These are phyloP conservation scores for Chaunax sp. DNA, from an alignment of 2,797 vertebrate genomes.

Conservation along the genomic window DNA sequence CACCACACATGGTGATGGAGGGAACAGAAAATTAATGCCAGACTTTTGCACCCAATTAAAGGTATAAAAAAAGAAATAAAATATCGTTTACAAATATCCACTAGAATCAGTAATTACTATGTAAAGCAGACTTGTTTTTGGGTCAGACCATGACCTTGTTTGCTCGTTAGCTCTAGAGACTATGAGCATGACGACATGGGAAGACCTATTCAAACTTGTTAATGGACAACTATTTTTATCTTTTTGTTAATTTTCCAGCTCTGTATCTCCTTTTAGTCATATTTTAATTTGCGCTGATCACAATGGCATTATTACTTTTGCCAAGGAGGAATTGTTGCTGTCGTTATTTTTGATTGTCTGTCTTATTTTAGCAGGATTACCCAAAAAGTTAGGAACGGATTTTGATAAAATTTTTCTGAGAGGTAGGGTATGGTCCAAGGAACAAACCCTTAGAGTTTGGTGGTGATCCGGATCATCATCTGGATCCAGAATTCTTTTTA, in stretches of 20 bases:
- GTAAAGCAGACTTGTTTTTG: conserved; percentile 42
- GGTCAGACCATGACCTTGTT: conserved; percentile 36
- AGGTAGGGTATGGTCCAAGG: too few species aligned
- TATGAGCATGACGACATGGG: conserved; percentile 6
- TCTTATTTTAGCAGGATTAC: too few species aligned
- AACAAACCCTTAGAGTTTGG: too few species aligned
- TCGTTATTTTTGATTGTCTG: too few species aligned
- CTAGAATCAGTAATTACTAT: conserved; percentile 48
- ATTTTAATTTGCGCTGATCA: conserved; percentile 6
- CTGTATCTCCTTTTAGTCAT: background rate
- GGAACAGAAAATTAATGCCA: conserved; percentile 75
- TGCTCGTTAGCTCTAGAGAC: conserved; percentile 16
- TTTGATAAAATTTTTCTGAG: too few species aligned
- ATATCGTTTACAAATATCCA: conserved; percentile 49
- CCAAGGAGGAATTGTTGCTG: too few species aligned
- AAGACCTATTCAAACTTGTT: conserved; percentile 8
- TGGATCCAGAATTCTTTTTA: too few species aligned
- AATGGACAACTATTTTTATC: background rate
- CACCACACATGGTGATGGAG: conserved; percentile 43
- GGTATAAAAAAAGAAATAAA: conserved; percentile 52
- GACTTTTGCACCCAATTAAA: conserved; percentile 75
- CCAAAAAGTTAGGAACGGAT: too few species aligned
- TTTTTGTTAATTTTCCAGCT: conserved; percentile 1
- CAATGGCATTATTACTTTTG: too few species aligned
- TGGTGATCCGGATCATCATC: too few species aligned